A percentile compares a stretch with the other conserved stretches of the same genome.
Conservation (phyloP, 2,113 vertebrate species). For the Burhinus bistriatus region DNA sequence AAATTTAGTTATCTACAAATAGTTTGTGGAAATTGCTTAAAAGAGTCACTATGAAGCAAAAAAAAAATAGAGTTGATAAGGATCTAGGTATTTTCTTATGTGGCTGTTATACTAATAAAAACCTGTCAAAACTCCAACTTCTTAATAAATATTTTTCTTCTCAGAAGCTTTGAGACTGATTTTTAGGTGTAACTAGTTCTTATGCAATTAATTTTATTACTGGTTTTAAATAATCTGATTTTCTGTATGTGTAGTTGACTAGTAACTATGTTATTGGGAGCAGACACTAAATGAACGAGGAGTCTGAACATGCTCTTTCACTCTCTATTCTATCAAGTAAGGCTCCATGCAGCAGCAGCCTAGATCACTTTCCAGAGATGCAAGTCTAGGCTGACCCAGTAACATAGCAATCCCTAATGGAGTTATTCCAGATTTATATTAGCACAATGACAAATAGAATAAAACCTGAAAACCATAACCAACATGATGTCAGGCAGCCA, state of each 20-base stretch:
- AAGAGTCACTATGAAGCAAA: not conserved
- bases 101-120: not conserved
- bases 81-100: not conserved
- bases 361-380: not conserved
- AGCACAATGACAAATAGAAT: not conserved
- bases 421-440: not conserved
- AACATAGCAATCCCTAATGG: not conserved
- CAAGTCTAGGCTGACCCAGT: not conserved
- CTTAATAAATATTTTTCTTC: not conserved
- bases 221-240: not conserved
- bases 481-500: not conserved
- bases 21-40: not conserved
- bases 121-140: not conserved
- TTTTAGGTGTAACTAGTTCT: not conserved
- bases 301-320: not conserved
- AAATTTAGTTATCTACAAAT: not conserved
- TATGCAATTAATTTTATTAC: not conserved
- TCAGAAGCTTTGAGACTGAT: not conserved
- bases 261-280: not conserved
- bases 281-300: not conserved
- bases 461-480: not conserved
- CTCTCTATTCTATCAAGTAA: not conserved
- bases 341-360: not conserved
- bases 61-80: not conserved
- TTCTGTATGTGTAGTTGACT: not conserved